Evolutionary conservation across 2,113 vertebrate species (phyloP).

Genomic region (Bubo blakistoni): DNA sequence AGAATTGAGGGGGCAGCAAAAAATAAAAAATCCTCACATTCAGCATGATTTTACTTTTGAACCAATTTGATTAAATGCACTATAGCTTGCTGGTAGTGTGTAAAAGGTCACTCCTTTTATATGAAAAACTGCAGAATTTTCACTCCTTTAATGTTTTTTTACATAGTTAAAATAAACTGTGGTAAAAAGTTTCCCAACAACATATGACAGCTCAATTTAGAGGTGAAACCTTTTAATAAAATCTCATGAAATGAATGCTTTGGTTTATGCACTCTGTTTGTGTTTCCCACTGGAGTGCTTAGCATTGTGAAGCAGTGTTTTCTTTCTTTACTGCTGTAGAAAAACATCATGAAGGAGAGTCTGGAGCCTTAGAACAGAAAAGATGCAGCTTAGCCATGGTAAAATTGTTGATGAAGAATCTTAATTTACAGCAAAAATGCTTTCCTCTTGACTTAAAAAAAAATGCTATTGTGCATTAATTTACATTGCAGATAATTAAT

Average conservation of each 20-base stretch:
- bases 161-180: slow-evolving; percentile 78
- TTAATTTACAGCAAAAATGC: slow-evolving; percentile 68
- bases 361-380: slow-evolving; percentile 59
- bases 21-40: slow-evolving; percentile 53
- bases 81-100: slow-evolving; percentile 65
- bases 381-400: slow-evolving; percentile 29
- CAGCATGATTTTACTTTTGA: slow-evolving; percentile 58
- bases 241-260: slow-evolving; percentile 76
- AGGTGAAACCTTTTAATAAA: slow-evolving; percentile 85
- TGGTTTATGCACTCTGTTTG: slow-evolving; percentile 77
- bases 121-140: slow-evolving; percentile 71
- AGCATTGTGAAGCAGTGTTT: slow-evolving; percentile 61
- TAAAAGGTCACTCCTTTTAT: slow-evolving; percentile 62
- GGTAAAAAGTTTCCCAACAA: slow-evolving; percentile 77
- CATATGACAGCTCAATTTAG: slow-evolving; percentile 78
- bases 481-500: slow-evolving; percentile 77
- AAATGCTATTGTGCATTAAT: slow-evolving; percentile 64
- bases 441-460: slow-evolving; percentile 61
- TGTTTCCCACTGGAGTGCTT: slow-evolving; percentile 77
- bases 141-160: slow-evolving; percentile 71
- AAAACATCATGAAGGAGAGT: slow-evolving; percentile 44
- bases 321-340: slow-evolving; percentile 65
- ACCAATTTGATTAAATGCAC: slow-evolving; percentile 76
- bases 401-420: slow-evolving; percentile 64
- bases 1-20: slow-evolving; percentile 50